These are phyloP conservation scores for Magallana gigas DNA, from an alignment of 1,140 invertebrate species.

Conservation along the genomic window DNA sequence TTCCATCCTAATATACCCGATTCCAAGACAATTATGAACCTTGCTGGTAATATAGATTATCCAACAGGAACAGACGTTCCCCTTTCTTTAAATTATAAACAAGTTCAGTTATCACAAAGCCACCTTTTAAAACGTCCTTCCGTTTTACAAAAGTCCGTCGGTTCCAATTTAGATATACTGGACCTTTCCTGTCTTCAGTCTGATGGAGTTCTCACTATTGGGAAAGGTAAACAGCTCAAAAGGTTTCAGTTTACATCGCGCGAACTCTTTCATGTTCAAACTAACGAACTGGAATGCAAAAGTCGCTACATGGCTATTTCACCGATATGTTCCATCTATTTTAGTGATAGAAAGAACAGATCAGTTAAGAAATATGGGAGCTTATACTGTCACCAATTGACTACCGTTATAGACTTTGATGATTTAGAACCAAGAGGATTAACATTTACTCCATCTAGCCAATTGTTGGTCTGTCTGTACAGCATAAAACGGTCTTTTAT, in stretches of 20 bases:
- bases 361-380: not conserved
- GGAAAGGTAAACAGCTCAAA: not conserved
- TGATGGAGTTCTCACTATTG: not conserved
- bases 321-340: not conserved
- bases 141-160: too few species aligned
- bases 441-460: not conserved
- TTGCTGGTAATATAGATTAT: too few species aligned
- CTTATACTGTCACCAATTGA: not conserved
- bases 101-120: too few species aligned
- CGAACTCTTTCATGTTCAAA: not conserved
- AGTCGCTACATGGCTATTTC: not conserved
- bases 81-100: too few species aligned
- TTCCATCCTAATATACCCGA: too few species aligned
- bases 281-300: not conserved
- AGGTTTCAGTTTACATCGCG: not conserved
- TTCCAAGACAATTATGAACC: too few species aligned
- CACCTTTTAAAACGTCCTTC: too few species aligned
- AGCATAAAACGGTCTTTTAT: not conserved
- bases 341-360: not conserved
- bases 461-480: not conserved
- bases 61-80: too few species aligned
- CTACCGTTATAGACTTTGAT: not conserved
- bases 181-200: not conserved
- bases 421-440: not conserved
- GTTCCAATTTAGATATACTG: too few species aligned